Evolutionary conservation across 2,888 invertebrate genomes (phyloP).

Genomic region (Brenthis hecate): DNA sequence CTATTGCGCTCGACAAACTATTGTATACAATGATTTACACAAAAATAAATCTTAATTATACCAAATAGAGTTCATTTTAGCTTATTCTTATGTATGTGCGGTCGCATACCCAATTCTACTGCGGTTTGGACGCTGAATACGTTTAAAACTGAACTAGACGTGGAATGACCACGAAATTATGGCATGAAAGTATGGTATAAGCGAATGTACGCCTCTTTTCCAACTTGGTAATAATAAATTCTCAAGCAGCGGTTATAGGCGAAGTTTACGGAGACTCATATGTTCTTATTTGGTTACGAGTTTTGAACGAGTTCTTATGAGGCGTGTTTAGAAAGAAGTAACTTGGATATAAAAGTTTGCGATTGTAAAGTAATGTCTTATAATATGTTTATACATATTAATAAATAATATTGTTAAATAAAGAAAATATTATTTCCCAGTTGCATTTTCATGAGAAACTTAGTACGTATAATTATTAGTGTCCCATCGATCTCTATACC

Average conservation of each 20-base stretch:
- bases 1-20: slow-evolving; percentile 48
- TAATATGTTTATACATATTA: not conserved
- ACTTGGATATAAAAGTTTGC: slow-evolving; percentile 4
- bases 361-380: not conserved
- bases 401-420: no score
- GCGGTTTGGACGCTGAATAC: slow-evolving; percentile 44
- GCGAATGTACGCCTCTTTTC: not conserved
- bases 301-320: slow-evolving; percentile 30
- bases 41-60: slow-evolving; percentile 9
- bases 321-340: slow-evolving; percentile 13
- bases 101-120: slow-evolving; percentile 36
- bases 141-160: slow-evolving; percentile 44
- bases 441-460: no score
- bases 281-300: slow-evolving; percentile 20
- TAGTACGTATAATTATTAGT: no score
- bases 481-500: no score
- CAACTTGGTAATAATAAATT: slow-evolving; percentile 5
- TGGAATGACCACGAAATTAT: slow-evolving; percentile 41
- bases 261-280: slow-evolving; percentile 22
- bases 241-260: slow-evolving; percentile 8
- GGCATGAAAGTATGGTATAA: slow-evolving; percentile 29
- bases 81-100: not conserved
- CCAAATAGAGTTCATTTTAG: slow-evolving; percentile 11
- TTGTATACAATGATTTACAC: slow-evolving; percentile 23
- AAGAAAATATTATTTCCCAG: no score